A percentile compares a stretch with the other conserved stretches of the same genome.
Evolutionary conservation across 2,888 invertebrate genomes (phyloP).

Genomic region (Caenorhabditis zanzibari): DNA sequence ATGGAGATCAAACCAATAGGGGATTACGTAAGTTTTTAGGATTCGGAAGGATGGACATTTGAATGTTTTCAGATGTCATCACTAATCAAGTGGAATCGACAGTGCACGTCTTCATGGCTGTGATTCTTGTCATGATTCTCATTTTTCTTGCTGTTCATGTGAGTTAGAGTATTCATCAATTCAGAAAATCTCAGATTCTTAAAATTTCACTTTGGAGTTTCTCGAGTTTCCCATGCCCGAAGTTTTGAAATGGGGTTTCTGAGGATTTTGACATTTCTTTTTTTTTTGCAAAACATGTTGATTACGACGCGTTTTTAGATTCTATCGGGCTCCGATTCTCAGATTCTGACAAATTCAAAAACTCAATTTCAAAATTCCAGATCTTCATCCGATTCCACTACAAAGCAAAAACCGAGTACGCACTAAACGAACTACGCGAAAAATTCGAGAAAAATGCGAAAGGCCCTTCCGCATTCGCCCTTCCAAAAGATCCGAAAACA

Average conservation of each 20-base stretch:
- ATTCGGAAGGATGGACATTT: neutral
- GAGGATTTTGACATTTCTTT: too few species aligned
- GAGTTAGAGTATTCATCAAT: neutral
- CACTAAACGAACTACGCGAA: slow-evolving; percentile 48
- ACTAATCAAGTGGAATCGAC: slow-evolving; percentile 48
- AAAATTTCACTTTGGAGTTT: neutral
- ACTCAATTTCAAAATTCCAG: slow-evolving; percentile 14
- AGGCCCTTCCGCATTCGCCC: slow-evolving; percentile 47
- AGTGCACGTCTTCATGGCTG: slow-evolving; percentile 40
- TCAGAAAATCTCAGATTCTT: neutral
- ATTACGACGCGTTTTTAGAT: too few species aligned
- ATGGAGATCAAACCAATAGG: slow-evolving; percentile 18
- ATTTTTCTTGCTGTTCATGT: slow-evolving; percentile 56
- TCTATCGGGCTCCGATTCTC: too few species aligned
- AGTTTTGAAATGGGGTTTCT: too few species aligned
- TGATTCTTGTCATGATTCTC: slow-evolving; percentile 49
- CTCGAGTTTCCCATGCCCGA: too few species aligned
- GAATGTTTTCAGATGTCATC: slow-evolving; percentile 32
- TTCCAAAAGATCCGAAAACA: slow-evolving; percentile 27
- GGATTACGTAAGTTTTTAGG: slow-evolving; percentile 40
- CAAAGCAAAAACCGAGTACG: slow-evolving; percentile 62
- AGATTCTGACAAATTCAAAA: too few species aligned
- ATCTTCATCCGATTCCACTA: slow-evolving; percentile 59
- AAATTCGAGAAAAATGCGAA: slow-evolving; percentile 49
- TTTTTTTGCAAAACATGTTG: too few species aligned